A percentile compares a stretch with the other conserved stretches of the same genome.
phyloP scores from a whole-genome alignment of 2,113 vertebrate genomes.

The Thunnus thynnus region DNA sequence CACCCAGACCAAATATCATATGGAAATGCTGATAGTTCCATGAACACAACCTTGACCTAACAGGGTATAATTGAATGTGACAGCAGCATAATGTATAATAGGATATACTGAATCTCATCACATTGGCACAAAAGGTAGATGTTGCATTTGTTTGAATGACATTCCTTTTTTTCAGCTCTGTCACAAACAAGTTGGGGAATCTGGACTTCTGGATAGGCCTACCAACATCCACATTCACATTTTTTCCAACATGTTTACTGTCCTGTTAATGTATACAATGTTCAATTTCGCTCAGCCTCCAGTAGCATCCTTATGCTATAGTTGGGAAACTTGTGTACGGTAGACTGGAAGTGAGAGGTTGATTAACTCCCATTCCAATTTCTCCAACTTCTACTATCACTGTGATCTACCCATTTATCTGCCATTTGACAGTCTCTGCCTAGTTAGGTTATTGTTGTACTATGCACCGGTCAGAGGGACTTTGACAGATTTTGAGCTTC shows the following conservation, averaged over 20 bases:
- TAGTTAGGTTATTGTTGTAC: constrained; percentile 23
- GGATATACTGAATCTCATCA: constrained; percentile 26
- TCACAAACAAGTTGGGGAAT: background rate
- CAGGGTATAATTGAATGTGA: constrained; percentile 50
- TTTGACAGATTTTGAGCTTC: constrained; percentile 24
- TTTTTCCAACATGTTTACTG: too few species aligned
- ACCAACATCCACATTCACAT: background rate
- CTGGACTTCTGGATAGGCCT: background rate
- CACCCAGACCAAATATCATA: constrained; percentile 67
- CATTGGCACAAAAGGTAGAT: constrained; percentile 18
- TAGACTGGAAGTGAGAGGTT: background rate
- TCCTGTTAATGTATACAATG: background rate
- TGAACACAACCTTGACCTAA: constrained; percentile 51
- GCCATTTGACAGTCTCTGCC: constrained; percentile 1
- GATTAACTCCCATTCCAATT: constrained; percentile 23
- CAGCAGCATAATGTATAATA: constrained; percentile 29
- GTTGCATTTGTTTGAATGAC: constrained; percentile 15
- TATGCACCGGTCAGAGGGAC: background rate
- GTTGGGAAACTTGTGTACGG: background rate
- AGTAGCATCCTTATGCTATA: background rate
- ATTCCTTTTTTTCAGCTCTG: background rate
- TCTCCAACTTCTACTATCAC: background rate
- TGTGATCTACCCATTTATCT: constrained; percentile 28
- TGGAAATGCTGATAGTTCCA: constrained; percentile 48
- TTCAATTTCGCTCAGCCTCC: background rate